A percentile compares a stretch with the other conserved stretches of the same genome.
Conservation (phyloP, 2,888 invertebrate genomes). For the Beris chalybata region DNA sequence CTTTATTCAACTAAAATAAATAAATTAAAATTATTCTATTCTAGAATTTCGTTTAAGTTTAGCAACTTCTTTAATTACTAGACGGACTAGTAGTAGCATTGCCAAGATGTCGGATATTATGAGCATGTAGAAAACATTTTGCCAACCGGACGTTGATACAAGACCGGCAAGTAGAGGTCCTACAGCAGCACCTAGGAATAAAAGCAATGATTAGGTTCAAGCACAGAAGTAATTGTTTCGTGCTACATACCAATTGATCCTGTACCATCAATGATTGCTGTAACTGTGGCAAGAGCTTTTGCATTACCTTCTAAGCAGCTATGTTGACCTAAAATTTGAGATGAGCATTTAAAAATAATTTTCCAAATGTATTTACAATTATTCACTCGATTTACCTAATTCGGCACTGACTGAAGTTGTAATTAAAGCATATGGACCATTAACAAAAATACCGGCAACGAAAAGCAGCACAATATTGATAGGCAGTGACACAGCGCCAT, state of each 20-base stretch:
- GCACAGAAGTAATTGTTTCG: not conserved
- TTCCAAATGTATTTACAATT: too few species aligned
- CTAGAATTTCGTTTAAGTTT: conserved; percentile 46
- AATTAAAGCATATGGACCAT: conserved; percentile 94
- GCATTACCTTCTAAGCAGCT: conserved; percentile 79
- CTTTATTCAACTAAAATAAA: conserved; percentile 8
- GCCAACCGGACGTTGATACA: conserved; percentile 76
- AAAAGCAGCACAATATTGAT: conserved; percentile 71
- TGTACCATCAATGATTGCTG: conserved; percentile 96
- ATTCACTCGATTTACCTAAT: conserved; percentile 58
- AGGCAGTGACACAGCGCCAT: conserved; percentile 65
- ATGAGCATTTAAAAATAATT: not conserved
- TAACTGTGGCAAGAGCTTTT: conserved; percentile 93
- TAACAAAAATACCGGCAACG: conserved; percentile 80
- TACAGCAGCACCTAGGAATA: conserved; percentile 75
- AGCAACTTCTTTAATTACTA: conserved; percentile 57
- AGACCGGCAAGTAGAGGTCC: conserved; percentile 89
- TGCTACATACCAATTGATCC: conserved; percentile 60
- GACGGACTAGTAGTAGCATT: conserved; percentile 66
- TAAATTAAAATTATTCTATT: conserved; percentile 42
- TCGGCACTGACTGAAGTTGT: conserved; percentile 97
- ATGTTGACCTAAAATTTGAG: conserved; percentile 67
- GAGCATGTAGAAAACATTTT: conserved; percentile 87
- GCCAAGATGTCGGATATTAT: conserved; percentile 80
- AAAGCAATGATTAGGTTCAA: not conserved